Evolutionary conservation across 2,113 vertebrate genomes (phyloP).

Genomic region (Desmodus rotundus): DNA sequence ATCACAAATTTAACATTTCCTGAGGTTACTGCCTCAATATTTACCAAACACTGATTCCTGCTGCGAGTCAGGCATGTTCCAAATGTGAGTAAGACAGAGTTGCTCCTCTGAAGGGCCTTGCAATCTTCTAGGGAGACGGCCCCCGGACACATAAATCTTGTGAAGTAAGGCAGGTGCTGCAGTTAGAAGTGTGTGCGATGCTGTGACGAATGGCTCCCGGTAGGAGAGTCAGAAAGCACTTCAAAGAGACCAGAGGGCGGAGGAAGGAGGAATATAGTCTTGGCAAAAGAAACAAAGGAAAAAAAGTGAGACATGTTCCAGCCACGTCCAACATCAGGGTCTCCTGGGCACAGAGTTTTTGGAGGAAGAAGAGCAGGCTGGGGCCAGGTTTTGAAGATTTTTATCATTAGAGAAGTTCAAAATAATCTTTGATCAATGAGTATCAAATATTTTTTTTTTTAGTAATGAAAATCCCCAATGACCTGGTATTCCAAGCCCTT

Average conservation of each 20-base stretch:
- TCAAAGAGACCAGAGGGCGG: neutral
- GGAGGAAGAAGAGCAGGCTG: neutral
- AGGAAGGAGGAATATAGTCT: neutral
- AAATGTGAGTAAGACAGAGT: neutral
- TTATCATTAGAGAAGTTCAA: neutral
- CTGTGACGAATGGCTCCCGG: accelerated
- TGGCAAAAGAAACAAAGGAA: neutral
- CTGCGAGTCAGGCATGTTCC: neutral
- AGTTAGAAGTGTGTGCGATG: neutral
- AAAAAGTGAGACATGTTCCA: neutral
- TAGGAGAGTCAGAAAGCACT: neutral
- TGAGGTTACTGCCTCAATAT: conserved; percentile 10
- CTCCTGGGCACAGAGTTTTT: neutral
- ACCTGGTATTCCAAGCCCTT: neutral
- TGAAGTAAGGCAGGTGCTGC: neutral
- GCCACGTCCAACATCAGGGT: neutral
- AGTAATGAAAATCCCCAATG: neutral
- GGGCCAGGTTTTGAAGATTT: neutral
- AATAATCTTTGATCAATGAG: neutral
- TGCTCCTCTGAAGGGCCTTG: neutral
- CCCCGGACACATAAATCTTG: neutral
- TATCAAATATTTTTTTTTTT: neutral
- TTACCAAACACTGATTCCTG: neutral
- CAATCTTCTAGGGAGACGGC: neutral
- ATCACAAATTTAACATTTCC: neutral